Evolutionary conservation across 2,888 invertebrate genomes (phyloP).

Genomic region (Corythucha ciliata): DNA sequence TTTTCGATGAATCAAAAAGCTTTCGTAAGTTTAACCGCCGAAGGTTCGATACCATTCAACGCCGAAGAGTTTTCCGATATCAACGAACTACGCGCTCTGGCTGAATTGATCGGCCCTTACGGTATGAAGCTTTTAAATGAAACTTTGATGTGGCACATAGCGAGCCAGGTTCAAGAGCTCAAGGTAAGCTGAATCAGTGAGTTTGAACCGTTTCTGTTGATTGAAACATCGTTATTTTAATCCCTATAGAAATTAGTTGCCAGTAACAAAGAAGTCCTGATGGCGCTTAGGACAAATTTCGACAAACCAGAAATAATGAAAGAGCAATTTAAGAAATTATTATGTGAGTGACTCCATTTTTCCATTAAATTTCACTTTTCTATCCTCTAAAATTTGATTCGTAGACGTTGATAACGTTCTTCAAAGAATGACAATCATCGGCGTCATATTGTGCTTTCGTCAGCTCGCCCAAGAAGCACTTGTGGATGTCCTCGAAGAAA

Average conservation of each 20-base stretch:
- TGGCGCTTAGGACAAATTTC: constrained; percentile 86
- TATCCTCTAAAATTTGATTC: constrained; percentile 20
- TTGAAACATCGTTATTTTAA: constrained; percentile 15
- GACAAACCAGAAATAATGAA: constrained; percentile 98
- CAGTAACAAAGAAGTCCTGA: constrained; percentile 84
- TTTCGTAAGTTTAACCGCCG: constrained; percentile 86
- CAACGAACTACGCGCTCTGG: constrained; percentile 85
- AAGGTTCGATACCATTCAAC: constrained; percentile 86
- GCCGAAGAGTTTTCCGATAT: constrained; percentile 98
- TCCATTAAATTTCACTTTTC: neutral
- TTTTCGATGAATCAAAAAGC: constrained; percentile 94
- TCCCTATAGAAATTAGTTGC: constrained; percentile 61
- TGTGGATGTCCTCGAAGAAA: constrained; percentile 81
- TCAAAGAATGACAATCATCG: constrained; percentile 95
- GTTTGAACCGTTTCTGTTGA: constrained; percentile 1
- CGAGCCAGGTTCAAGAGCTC: constrained; percentile 93
- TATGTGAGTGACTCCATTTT: constrained; percentile 43
- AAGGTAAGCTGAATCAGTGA: constrained; percentile 46
- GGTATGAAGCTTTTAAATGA: constrained; percentile 96
- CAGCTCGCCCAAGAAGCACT: constrained; percentile 89
- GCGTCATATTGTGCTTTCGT: constrained; percentile 92
- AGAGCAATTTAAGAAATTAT: constrained; percentile 82
- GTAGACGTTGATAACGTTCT: constrained; percentile 84
- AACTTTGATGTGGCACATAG: constrained; percentile 96
- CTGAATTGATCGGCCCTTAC: constrained; percentile 95